Evolutionary conservation across 2,888 invertebrate species (phyloP).

Genomic region (Andrena hattorfiana): DNA sequence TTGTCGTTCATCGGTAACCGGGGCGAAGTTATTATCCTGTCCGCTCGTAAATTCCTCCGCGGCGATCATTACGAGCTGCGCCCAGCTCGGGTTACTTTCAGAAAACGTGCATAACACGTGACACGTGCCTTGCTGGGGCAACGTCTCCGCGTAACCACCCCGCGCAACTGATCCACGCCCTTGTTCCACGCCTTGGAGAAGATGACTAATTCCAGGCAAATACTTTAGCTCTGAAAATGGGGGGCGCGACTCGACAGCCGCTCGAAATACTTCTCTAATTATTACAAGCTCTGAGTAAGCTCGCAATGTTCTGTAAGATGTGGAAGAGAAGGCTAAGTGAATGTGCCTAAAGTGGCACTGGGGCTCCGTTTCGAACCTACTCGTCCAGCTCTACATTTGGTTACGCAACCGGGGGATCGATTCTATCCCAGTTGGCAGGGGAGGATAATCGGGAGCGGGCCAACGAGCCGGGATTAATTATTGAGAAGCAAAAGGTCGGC

Average conservation of each 20-base stretch:
- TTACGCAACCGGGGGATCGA: constrained; percentile 49
- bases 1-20: constrained; percentile 29
- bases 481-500: constrained; percentile 61
- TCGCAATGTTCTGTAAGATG: too few species aligned
- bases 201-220: too few species aligned
- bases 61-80: constrained; percentile 34
- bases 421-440: constrained; percentile 31
- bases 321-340: not conserved
- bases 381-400: not conserved
- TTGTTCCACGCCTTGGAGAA: not conserved
- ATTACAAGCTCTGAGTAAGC: too few species aligned
- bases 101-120: constrained; percentile 32
- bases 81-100: constrained; percentile 31
- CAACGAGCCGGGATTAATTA: constrained; percentile 55
- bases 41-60: constrained; percentile 32
- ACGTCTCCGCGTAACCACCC: constrained; percentile 1
- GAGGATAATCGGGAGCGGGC: constrained; percentile 47
- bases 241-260: too few species aligned
- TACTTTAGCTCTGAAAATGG: too few species aligned
- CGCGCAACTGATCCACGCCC: constrained; percentile 25
- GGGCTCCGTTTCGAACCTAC: not conserved
- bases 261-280: too few species aligned
- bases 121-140: not conserved
- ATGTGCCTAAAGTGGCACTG: not conserved
- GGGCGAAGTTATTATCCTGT: constrained; percentile 35